Conservation (phyloP, 2,888 invertebrate species). For the Lithophane leautieri region DNA sequence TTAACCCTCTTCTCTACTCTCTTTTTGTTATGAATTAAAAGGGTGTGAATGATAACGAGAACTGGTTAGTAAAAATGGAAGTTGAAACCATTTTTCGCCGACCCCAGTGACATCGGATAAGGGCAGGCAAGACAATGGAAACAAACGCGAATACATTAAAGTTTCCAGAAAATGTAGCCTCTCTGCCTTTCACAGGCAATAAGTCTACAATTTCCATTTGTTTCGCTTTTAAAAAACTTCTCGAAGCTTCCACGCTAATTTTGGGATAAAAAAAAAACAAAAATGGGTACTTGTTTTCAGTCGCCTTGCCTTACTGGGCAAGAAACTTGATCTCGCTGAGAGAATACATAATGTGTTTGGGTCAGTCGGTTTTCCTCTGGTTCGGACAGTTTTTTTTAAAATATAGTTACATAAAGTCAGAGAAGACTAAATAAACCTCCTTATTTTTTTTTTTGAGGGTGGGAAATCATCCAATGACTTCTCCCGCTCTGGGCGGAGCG, state of each 20-base stretch:
- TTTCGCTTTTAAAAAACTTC: conserved; percentile 43
- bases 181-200: conserved; percentile 51
- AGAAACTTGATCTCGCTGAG: conserved; percentile 7
- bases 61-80: too few relatives aligned
- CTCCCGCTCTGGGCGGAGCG: too few relatives aligned
- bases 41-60: too few relatives aligned
- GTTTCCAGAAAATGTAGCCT: conserved; percentile 43
- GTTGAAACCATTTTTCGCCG: too few relatives aligned
- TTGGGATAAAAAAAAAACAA: conserved; percentile 36
- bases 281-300: conserved; percentile 20
- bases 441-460: too few relatives aligned
- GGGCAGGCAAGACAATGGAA: conserved; percentile 9
- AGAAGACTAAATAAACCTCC: too few relatives aligned
- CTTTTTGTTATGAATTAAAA: too few relatives aligned
- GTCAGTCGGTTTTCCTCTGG: background rate
- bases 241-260: conserved; percentile 49
- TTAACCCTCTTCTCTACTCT: too few relatives aligned
- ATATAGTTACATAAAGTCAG: too few relatives aligned
- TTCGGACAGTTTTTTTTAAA: background rate
- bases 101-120: too few relatives aligned
- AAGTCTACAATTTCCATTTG: conserved; percentile 58
- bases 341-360: conserved; percentile 21
- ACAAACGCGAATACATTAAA: conserved; percentile 57
- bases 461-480: too few relatives aligned
- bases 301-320: background rate